Evolutionary conservation across 2,797 vertebrate species (phyloP).

Genomic region (Malurus leucopterus): DNA sequence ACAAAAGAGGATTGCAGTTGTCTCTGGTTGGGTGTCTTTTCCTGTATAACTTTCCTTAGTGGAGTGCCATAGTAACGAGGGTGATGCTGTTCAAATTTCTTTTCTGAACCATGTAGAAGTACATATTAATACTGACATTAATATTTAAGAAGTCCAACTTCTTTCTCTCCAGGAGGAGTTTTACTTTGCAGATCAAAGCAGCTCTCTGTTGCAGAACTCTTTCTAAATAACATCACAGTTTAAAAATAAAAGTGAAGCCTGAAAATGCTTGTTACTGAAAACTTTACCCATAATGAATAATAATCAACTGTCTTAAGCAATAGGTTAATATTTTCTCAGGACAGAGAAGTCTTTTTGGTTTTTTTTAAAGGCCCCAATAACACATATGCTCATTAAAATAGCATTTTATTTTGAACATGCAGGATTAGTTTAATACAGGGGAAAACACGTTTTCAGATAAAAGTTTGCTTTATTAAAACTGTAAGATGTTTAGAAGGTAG

Average conservation of each 20-base stretch:
- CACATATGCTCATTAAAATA: neutral
- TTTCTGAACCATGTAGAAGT: neutral
- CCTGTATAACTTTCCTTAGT: neutral
- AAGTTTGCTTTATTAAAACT: neutral
- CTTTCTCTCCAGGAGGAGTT: neutral
- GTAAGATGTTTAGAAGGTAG: neutral
- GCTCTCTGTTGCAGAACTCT: neutral
- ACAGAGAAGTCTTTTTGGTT: neutral
- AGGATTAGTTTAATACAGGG: neutral
- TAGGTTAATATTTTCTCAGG: neutral
- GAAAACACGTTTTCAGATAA: neutral
- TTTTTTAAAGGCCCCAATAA: neutral
- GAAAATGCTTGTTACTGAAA: neutral
- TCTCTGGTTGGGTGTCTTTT: neutral
- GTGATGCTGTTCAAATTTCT: neutral
- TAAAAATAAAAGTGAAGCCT: neutral
- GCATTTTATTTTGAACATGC: neutral
- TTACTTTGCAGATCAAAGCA: neutral
- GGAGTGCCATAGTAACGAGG: neutral
- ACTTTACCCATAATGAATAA: neutral
- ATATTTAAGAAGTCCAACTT: neutral
- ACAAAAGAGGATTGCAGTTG: neutral
- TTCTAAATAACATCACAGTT: neutral
- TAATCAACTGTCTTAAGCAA: neutral
- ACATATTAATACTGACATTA: neutral